Conservation (phyloP, 2,113 vertebrate species). For the Anarrhichthys ocellatus region DNA sequence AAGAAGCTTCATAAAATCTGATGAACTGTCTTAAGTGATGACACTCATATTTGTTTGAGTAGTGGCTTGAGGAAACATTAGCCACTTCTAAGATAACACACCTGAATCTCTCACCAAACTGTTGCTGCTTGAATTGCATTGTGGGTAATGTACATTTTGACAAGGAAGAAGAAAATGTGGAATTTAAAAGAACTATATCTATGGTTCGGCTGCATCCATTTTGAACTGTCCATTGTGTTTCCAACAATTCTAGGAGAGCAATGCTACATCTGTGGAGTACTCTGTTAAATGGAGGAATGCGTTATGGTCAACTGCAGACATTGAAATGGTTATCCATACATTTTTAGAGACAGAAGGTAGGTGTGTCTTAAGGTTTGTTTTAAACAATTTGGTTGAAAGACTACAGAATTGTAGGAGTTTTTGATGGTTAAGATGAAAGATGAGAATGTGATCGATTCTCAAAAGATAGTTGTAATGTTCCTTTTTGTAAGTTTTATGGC, state of each 20-base stretch:
- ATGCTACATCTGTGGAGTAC: background rate
- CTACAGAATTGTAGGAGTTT: no score
- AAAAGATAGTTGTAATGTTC: no score
- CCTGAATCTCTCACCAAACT: background rate
- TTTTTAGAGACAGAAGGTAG: background rate
- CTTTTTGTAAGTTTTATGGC: background rate
- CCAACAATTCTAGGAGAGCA: background rate
- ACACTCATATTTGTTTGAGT: background rate
- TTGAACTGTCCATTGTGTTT: background rate
- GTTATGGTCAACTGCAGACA: background rate
- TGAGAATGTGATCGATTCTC: no score
- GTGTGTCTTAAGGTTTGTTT: no score
- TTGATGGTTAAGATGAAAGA: no score
- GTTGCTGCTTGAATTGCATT: background rate
- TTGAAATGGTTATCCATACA: background rate
- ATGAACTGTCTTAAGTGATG: background rate
- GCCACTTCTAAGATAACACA: background rate
- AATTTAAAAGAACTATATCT: no score
- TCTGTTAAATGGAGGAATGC: background rate
- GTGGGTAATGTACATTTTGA: background rate
- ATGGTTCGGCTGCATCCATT: background rate
- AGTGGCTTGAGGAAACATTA: background rate
- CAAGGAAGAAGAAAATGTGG: background rate
- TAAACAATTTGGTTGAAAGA: no score
- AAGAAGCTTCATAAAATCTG: background rate